These are phyloP conservation scores for Cynodonichthys magdalenae DNA, from an alignment of 2,797 vertebrate species.

Conservation along the genomic window DNA sequence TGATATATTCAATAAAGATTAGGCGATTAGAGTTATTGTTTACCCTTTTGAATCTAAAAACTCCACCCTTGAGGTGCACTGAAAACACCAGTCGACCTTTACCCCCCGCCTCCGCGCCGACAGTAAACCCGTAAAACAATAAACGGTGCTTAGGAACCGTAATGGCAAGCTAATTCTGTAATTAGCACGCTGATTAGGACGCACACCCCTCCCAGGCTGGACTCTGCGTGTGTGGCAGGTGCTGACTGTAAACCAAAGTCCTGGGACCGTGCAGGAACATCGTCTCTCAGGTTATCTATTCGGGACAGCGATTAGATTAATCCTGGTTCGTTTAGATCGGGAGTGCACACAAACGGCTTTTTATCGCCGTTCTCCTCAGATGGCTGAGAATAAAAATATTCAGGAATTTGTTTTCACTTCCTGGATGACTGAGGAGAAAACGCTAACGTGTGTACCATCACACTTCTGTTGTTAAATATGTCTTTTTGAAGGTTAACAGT, in stretches of 20 bases:
- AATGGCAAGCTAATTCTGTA: conserved; percentile 78
- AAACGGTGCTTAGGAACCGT: conserved; percentile 67
- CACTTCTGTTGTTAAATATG: conserved; percentile 51
- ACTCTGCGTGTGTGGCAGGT: conserved; percentile 71
- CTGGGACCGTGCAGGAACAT: conserved; percentile 31
- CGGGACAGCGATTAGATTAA: conserved; percentile 27
- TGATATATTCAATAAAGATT: too few relatives aligned
- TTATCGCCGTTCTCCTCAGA: not conserved
- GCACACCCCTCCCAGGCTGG: conserved; percentile 55
- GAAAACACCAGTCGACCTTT: conserved; percentile 62
- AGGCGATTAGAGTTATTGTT: too few relatives aligned
- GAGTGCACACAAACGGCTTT: not conserved
- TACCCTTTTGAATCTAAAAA: too few relatives aligned
- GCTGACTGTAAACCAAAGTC: conserved; percentile 76
- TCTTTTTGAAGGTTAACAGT: conserved; percentile 18
- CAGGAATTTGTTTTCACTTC: not conserved
- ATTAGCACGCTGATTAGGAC: conserved; percentile 76
- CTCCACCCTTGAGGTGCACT: conserved; percentile 13
- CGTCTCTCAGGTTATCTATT: conserved; percentile 20
- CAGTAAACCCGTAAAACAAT: conserved; percentile 77
- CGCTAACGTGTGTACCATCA: conserved; percentile 18
- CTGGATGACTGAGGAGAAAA: conserved; percentile 6
- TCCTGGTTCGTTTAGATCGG: conserved; percentile 19
- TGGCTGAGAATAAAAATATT: not conserved
- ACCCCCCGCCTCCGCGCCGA: conserved; percentile 38